Base-by-base conservation (phyloP, 1,140 invertebrate species). In the Aphelinus certus region DNA sequence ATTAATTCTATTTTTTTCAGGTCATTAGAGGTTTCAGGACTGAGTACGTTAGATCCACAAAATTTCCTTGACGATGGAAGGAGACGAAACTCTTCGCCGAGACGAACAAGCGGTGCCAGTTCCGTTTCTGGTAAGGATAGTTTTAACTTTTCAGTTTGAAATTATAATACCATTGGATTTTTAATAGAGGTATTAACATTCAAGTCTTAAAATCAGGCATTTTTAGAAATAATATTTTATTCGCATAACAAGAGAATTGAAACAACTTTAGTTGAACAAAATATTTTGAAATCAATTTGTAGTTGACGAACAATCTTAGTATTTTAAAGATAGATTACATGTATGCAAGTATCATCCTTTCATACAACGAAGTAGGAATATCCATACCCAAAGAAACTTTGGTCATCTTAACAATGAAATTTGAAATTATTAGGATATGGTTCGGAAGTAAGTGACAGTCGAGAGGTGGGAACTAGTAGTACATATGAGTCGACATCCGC, bases 371-470 rank as follows among this genome's bases (percentile, higher is more conserved):
- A 26, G 26, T 26, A 26, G 26, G 26, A 26, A 26, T 26, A 26
- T 26, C 26, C 26, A 26, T 26, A 26, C 26, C 26, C 26, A 26
- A 26, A 26, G 26, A 26, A 26, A 26, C 26, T 26, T 26, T 26
- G 26, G 26, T 26, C 26, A 26, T 26, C 26, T 26, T 26, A 26
- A 26, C 26, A 26, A 26, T 26, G 26, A 26, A 26, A 26, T 26
- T 26, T 26, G 26, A 26, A 26, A 26, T 26, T 26, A 26, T 26
- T 26, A 90, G 93, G 93, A 70, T 94, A 94, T 78, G 92, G 92
- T 73, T 94, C 93, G 5, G 93, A 94, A 86, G 88, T 91, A 80
- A 93, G 92, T 77, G 93, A 94, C 71, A 85, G 91, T 70, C 92
- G 93, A 55, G 88, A 88, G 75, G 81, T 81, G 10, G 85, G 89